phyloP scores from a whole-genome alignment of 2,113 vertebrate species.

The Nothobranchius furzeri region DNA sequence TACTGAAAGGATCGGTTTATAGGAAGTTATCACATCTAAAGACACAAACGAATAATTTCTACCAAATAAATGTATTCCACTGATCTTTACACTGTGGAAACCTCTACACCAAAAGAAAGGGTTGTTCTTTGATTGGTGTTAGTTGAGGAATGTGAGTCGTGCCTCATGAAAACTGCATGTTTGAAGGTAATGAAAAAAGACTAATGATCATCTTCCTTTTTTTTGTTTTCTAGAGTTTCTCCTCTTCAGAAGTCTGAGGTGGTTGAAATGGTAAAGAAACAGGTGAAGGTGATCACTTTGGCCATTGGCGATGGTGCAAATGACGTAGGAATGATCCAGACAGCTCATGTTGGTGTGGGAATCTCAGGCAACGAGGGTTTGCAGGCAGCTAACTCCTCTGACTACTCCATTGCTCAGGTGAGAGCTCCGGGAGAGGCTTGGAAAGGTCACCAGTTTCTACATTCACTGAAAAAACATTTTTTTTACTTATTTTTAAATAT shows the following conservation, averaged over 20 bases:
- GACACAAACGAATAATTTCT: too few relatives aligned
- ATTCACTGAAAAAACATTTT: too few relatives aligned
- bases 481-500: too few relatives aligned
- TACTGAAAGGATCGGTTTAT: too few relatives aligned
- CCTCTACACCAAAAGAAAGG: not conserved
- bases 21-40: too few relatives aligned
- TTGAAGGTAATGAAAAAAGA: too few relatives aligned
- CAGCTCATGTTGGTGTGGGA: conserved; percentile 94
- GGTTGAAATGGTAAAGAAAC: conserved; percentile 99
- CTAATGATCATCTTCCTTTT: too few relatives aligned
- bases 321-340: conserved; percentile 99
- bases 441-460: not conserved
- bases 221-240: conserved; percentile 84
- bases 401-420: conserved; percentile 99
- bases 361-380: conserved; percentile 98
- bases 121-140: not conserved
- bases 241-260: conserved; percentile 99
- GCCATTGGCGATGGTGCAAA: conserved; percentile 97
- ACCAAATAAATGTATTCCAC: too few relatives aligned
- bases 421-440: not conserved
- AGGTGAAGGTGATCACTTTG: conserved; percentile 95
- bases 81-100: not conserved
- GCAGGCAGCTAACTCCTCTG: conserved; percentile 97
- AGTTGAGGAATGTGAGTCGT: too few relatives aligned
- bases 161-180: too few relatives aligned